Base-by-base conservation (phyloP, 2,888 invertebrate genomes). In the Xiphydria camelus region DNA sequence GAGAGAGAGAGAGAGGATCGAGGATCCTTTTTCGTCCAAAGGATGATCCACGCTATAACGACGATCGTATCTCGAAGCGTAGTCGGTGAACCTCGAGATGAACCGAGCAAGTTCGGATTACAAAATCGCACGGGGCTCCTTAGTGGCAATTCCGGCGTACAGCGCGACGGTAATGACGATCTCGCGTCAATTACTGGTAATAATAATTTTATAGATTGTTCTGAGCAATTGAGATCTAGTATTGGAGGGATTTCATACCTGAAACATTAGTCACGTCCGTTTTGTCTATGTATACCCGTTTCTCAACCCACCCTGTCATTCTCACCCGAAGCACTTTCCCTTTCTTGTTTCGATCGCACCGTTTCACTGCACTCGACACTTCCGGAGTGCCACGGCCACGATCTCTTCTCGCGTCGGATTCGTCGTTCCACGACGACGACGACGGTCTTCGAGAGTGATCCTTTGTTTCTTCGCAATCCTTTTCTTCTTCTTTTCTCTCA, bases 181-280 rank as follows among this genome's bases (percentile, higher is more conserved):
- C 9, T 19, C 40, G 40, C 18, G 49, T 23, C 45, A 46, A 49
- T 46, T 56, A 53, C 44, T 41, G 57, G 49, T 60, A 59, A 46
- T 51, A 49, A 49, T 53, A n/a, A 46, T 51, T 44, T 25, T 51
- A 49, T 51, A 57, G 46, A 55, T 53, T 53, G 59, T 67, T 66
- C 62, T 68, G 68, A 68, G 68, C 68, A 68, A 68, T 68, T 66
- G 66, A 67, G 64, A 68, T 66, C 61, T 57, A 61, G 51, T 61
- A 62, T 62, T 68, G 68, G 68, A 68, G 65, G 68, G 68, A 68
- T 53, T 61, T 57, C 47, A 52, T 60, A 57, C 55, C 55, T 61
- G 56, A 57, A 57, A 33, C 43, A 47, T 58, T 55, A 49, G 54
- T 55, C 51, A 51, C 51, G 56, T 33, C 19, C 41, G 22, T 46